Evolutionary conservation across 2,888 invertebrate genomes (phyloP), one percentile per base, ranked within the genome.

Genomic region (Osmoderma eremita): DNA sequence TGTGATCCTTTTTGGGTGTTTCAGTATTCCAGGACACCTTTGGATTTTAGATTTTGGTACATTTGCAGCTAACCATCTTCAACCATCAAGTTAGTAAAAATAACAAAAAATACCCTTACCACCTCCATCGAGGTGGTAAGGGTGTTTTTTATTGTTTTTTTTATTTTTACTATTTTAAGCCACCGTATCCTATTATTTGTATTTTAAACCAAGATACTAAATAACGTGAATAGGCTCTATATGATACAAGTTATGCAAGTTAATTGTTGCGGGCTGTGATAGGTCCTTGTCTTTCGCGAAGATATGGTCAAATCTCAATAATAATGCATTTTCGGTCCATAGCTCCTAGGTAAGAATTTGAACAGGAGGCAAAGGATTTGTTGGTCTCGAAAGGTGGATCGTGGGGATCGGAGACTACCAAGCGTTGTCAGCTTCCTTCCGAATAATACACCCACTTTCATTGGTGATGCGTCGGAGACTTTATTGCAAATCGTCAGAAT

Each of bases 301-400:
- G 69, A 90, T 85, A 78, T 94, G 92, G 74, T 95, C 94, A 0
- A 95, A 79, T 17, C 94, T 85, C 0, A 94, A 72, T 6, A 95
- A 80, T 2, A 91, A 68, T 12, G 84, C 83, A 0, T 82, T 78
- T 15, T 68, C 68, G 0, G 82, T 81, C 90, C 90, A 91, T 0
- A 91, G 91, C 74, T 94, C 94, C 39, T 94, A 75, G 0, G 92
- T 92, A 6, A 94, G 79, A 42, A 94, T 79, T 75, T 93, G 89
- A 0, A 94, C 80, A 41, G 82, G 78, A 0, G 93, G 92, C 1
- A 94, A 75, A 0, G 82, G 76, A 8, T 77, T 73, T 0, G 83
- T 72, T 3, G 89, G 72, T 1, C 86, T 88, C n/a, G 84, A 78
- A 74, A 80, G n/a, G n/a, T n/a, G n/a, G n/a, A n/a, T n/a, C n/a